These are phyloP conservation scores for Crambe crambe DNA, from an alignment of 37 sponge, comb jelly and placozoan genomes.

Conservation along the genomic window DNA sequence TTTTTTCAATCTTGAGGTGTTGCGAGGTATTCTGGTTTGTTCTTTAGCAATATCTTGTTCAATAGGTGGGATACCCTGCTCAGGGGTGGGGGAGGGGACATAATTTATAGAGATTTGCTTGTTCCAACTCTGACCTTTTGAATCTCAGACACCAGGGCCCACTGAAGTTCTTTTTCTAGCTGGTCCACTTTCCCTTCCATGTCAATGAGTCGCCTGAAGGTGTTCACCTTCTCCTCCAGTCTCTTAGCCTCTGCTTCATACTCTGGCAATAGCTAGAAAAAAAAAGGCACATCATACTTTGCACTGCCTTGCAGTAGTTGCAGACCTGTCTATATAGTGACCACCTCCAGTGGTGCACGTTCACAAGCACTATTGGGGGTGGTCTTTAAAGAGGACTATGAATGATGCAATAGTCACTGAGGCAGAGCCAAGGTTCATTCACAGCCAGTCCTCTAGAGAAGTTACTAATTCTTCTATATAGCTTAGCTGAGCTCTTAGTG, in stretches of 20 bases:
- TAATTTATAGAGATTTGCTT: no score
- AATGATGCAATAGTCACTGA: no score
- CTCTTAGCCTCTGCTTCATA: constrained; percentile 52
- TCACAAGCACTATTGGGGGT: no score
- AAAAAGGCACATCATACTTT: not conserved
- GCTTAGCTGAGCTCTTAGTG: no score
- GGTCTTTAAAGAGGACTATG: no score
- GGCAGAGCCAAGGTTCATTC: no score
- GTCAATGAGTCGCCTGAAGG: constrained; percentile 46
- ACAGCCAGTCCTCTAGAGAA: no score
- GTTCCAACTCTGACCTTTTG: constrained; percentile 64
- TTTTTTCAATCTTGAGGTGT: not conserved
- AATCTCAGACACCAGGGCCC: constrained; percentile 78
- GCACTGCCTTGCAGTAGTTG: no score
- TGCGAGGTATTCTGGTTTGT: constrained; percentile 23
- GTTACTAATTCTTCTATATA: no score
- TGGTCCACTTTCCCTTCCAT: constrained; percentile 52
- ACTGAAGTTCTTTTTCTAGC: constrained; percentile 72
- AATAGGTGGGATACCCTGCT: constrained; percentile 18
- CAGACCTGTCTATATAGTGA: no score
- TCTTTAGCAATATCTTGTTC: constrained; percentile 24
- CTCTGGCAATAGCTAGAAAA: constrained; percentile 41
- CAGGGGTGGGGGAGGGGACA: no score
- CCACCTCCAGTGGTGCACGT: no score
- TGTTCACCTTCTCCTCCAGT: constrained; percentile 69